Base-by-base conservation (phyloP, 2,888 invertebrate genomes). In the Synanthedon vespiformis region DNA sequence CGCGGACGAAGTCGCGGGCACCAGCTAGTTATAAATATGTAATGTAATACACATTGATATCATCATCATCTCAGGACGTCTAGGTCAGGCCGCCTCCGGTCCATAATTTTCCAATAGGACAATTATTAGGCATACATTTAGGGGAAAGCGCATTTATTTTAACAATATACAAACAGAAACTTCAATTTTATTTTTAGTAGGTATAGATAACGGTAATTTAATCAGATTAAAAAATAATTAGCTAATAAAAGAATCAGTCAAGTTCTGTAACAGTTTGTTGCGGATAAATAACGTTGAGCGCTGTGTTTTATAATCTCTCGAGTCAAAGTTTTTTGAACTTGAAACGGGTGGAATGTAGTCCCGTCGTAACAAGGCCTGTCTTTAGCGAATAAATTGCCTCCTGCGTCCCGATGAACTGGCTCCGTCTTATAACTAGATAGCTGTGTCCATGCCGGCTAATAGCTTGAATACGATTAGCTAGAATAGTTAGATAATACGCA, bases 341-440 rank as follows among this genome's bases (percentile, higher is more conserved):
- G 62, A 58, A 61, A 34, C 8, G 34, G 55, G 55, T 62, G 85
- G 85, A 86, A 86, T 85, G 84, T 70, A 64, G 80, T 73, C 75
- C 67, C 61, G 72, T 68, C 68, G 64, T 59, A 61, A 72, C 77
- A 76, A 79, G 80, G 75, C 68, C 70, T 76, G 75, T 77, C 78
- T 77, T 77, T 77, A 79, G 74, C 74, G 74, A 76, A 81, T 84
- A 85, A 84, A 84, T 81, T 78, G 80, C 80, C 56, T 63, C 70
- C 64, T 78, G 80, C 79, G 56, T 63, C 70, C 65, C 68, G 74
- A 71, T 74, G 77, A 77, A 79, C 81, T 73, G 77, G 83, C 74
- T 79, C 57, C 58, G 64, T 62, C 56, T 60, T 68, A 65, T 64
- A 70, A 48, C 48, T 48, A 48, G 34, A 34, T 34, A 34, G 44